These are phyloP conservation scores for Asteroscopus sphinx DNA, from an alignment of 2,888 invertebrate species.

Conservation along the genomic window DNA sequence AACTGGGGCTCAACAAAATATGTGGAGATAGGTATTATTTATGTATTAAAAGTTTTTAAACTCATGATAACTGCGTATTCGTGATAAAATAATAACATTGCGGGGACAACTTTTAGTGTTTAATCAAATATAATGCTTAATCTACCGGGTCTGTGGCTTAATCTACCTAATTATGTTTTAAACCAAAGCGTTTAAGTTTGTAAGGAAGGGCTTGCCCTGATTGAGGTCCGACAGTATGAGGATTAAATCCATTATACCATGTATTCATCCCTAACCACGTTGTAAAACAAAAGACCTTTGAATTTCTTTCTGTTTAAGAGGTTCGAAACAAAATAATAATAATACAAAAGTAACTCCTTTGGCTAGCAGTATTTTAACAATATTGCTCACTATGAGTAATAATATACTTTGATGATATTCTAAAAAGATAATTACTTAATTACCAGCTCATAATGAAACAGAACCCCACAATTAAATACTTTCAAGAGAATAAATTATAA, in stretches of 20 bases:
- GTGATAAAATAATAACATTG: neutral
- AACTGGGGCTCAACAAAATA: slow-evolving; percentile 28
- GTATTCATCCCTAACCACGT: slow-evolving; percentile 53
- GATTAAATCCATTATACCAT: slow-evolving; percentile 59
- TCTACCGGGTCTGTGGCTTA: slow-evolving; percentile 18
- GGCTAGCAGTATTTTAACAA: neutral
- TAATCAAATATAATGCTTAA: slow-evolving; percentile 5
- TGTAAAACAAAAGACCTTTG: slow-evolving; percentile 41
- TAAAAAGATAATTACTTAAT: slow-evolving; percentile 34
- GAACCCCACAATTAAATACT: slow-evolving; percentile 28
- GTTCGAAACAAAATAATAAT: neutral
- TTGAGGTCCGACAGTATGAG: slow-evolving; percentile 70
- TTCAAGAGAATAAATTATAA: slow-evolving; percentile 45
- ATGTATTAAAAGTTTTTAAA: slow-evolving; percentile 14
- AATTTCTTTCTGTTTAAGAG: slow-evolving; percentile 9
- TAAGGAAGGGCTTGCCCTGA: slow-evolving; percentile 62
- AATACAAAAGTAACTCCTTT: neutral
- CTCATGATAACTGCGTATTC: slow-evolving; percentile 6
- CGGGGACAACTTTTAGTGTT: neutral
- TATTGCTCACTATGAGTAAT: neutral
- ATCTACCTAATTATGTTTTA: slow-evolving; percentile 58
- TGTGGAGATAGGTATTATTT: slow-evolving; percentile 10
- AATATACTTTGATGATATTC: slow-evolving; percentile 11
- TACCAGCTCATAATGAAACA: slow-evolving; percentile 30
- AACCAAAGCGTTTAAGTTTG: slow-evolving; percentile 58